Base-by-base conservation (phyloP, 2,797 vertebrate species). In the Clamator glandarius region DNA sequence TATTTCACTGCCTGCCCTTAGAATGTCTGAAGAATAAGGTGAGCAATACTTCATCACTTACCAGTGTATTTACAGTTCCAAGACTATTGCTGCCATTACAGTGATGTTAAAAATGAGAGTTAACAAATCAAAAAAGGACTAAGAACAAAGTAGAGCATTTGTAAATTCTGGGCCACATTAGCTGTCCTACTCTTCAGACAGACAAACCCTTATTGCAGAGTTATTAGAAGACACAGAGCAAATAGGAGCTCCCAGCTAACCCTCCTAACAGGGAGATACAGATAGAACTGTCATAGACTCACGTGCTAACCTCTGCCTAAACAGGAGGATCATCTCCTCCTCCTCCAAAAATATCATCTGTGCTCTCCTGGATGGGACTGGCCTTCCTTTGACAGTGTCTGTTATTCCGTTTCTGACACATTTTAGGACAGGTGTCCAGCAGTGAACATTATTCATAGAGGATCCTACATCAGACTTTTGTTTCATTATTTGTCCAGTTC, bases 181-280 rank as follows among this genome's bases (percentile, higher is more conserved):
- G 20, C 54, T 25, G 28, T 35, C 8, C 0, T 19, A 15, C 26
- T 21, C 15, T 25, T 24, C 61, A 59, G 23, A 33, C 33, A 36
- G 44, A 57, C 15, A 31, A 85, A 48, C 11, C 55, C n/a, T 15
- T 44, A 12, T 5, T 25, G 10, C 1, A 28, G 33, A 50, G 5
- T 64, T 52, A 14, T 2, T 41, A 68, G 52, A 57, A 54, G 28
- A 15, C 3, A 52, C 0, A 0, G 29, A 77, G 25, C 2, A 1
- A 72, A 24, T 0, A 12, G 51, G 50, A 83, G 52, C 35, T 89
- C 39, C 48, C 57, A 84, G 59, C 35, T 41, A 69, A 54, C 14
- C n/a, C n/a, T n/a, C n/a, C n/a, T n/a, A n/a, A n/a, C 44, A n/a
- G n/a, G n/a, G n/a, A n/a, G n/a, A n/a, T n/a, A n/a, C n/a, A n/a